Evolutionary conservation across 2,797 vertebrate species (phyloP), one percentile per base, ranked within the genome.

Genomic region (Alca torda): DNA sequence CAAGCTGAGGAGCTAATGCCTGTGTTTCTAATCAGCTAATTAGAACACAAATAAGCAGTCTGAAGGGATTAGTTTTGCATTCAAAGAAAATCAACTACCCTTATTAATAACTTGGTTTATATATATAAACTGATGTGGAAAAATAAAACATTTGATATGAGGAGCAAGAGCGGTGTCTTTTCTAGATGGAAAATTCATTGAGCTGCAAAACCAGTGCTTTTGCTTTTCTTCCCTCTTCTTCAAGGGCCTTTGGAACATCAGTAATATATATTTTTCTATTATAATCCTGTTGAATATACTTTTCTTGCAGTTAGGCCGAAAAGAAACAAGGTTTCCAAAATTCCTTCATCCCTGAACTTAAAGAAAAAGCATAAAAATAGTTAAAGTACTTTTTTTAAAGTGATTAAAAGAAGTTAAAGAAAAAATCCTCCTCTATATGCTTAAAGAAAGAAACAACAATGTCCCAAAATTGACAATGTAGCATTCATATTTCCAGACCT

Each of bases 221-320:
- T 37, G 8, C 4, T 82, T 77, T 85, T 18, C 16, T 74, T 80
- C 16, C 6, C 20, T 83, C 16, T 26, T 50, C 26, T 65, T 86
- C 68, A 88, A 84, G 35, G 8, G 3, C 13, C 5, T 35, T 56
- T 46, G 70, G 30, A 70, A 77, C 10, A 67, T 45, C 8, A 21
- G 10, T 30, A 54, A 37, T 35, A 50, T 1, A 51, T 24, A 20
- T 18, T 82, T 83, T 74, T 77, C 15, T 76, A 13, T 48, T 50
- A 37, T 25, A 67, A 65, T 21, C 19, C 20, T 68, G 2, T 54
- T 0, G 0, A 11, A 53, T 51, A 17, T 25, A 10, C 1, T 48
- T 57, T 73, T 69, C 20, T 57, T 77, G 6, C 5, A 56, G 23
- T 31, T 14, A 81, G 31, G 10, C 9, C 16, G 39, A 45, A 48